Conservation (phyloP, 2,888 invertebrate species). For the Aphodius sticticus region DNA sequence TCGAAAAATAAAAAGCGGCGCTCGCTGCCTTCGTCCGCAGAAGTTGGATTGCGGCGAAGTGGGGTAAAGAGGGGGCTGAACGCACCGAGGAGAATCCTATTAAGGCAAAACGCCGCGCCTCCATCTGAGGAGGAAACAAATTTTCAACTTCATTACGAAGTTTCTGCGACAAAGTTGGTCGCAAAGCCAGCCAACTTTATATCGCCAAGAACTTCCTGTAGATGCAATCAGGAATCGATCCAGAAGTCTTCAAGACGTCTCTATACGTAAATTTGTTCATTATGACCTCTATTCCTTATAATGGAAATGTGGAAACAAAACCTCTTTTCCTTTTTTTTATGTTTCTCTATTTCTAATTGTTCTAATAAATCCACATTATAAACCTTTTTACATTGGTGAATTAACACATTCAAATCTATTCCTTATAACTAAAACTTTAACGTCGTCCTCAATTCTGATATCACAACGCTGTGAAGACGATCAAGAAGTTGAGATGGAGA, state of each 20-base stretch:
- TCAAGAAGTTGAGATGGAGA: not conserved
- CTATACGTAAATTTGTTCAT: no score
- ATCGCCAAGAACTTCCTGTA: not conserved
- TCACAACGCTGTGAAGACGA: no score
- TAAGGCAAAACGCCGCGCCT: not conserved
- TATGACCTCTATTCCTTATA: no score
- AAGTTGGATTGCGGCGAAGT: conserved; percentile 4
- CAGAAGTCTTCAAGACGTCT: not conserved
- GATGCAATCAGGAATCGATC: not conserved
- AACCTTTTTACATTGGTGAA: not conserved
- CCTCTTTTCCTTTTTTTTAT: no score
- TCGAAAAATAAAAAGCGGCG: not conserved
- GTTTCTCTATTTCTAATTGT: no score
- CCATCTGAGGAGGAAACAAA: not conserved
- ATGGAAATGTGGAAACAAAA: no score
- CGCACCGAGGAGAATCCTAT: not conserved
- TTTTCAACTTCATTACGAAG: not conserved
- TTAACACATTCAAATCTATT: no score
- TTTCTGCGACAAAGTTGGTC: not conserved
- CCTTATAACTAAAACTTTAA: no score
- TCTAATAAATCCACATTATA: not conserved
- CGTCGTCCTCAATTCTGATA: no score
- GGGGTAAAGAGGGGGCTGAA: not conserved
- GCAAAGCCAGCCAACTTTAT: not conserved
- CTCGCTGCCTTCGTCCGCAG: not conserved